These are phyloP conservation scores for Procambarus clarkii DNA, from an alignment of 1,140 invertebrate species.

Conservation along the genomic window DNA sequence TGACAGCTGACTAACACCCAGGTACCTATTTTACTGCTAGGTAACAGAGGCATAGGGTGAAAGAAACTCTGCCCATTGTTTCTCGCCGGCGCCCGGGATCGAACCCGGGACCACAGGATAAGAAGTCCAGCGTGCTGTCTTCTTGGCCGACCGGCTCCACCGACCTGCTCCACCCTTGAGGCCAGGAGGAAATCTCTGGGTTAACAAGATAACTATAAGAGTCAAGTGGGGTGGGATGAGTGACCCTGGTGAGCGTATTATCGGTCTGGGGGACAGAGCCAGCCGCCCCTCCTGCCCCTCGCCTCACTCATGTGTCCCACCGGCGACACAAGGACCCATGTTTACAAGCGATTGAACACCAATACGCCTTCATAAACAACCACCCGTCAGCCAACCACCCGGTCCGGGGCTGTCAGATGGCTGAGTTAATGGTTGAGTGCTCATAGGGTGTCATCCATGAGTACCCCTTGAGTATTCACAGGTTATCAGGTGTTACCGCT, in stretches of 20 bases:
- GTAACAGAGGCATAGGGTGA: too few relatives aligned
- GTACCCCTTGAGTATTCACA: too few relatives aligned
- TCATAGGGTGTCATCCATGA: too few relatives aligned
- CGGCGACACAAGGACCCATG: constrained; percentile 57
- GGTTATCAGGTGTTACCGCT: too few relatives aligned
- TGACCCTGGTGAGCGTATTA: constrained; percentile 18
- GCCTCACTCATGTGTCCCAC: neutral
- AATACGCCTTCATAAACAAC: constrained; percentile 56
- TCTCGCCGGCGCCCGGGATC: too few relatives aligned
- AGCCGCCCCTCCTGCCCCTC: neutral
- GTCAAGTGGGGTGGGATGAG: constrained; percentile 13
- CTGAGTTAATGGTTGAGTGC: neutral
- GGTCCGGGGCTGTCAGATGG: neutral
- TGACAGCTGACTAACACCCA: too few relatives aligned
- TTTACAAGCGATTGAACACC: constrained; percentile 69
- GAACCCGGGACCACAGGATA: too few relatives aligned
- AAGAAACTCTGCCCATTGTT: too few relatives aligned
- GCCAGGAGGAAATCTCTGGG: neutral
- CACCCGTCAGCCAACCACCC: constrained; percentile 8
- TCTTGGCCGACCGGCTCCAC: too few relatives aligned
- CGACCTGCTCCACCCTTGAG: neutral
- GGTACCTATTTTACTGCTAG: too few relatives aligned
- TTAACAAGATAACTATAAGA: constrained; percentile 46
- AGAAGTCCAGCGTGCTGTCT: too few relatives aligned
- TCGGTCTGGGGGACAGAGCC: neutral